These are phyloP conservation scores for Xestia xanthographa DNA, from an alignment of 2,888 invertebrate genomes.

Conservation along the genomic window DNA sequence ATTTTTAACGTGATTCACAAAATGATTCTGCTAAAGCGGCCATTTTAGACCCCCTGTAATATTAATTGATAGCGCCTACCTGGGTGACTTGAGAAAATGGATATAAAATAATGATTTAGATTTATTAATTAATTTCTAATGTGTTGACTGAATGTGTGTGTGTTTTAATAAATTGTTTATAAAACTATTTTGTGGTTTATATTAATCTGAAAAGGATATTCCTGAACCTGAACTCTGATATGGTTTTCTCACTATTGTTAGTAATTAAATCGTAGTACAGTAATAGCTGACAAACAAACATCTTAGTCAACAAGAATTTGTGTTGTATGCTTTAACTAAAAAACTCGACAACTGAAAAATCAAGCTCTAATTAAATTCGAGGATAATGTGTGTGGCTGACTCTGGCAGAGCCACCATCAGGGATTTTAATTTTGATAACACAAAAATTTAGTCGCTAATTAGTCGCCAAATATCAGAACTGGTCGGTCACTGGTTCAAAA, in stretches of 20 bases:
- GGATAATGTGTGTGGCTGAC: too few species aligned
- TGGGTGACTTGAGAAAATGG: not conserved
- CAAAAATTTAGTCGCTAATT: too few species aligned
- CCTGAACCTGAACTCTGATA: not conserved
- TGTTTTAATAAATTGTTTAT: constrained; percentile 34
- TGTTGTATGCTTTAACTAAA: too few species aligned
- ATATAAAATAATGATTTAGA: constrained; percentile 4
- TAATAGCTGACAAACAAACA: not conserved
- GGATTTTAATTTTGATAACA: too few species aligned
- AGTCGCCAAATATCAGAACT: too few species aligned
- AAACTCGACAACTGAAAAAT: too few species aligned
- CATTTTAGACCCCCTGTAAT: too few species aligned
- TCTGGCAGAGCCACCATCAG: too few species aligned
- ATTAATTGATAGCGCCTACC: not conserved
- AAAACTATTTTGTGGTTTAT: constrained; percentile 8
- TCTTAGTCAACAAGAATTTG: not conserved
- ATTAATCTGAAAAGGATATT: not conserved
- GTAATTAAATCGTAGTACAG: not conserved
- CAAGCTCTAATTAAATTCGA: too few species aligned
- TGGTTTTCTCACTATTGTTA: not conserved
- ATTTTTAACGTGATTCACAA: too few species aligned
- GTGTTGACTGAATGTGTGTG: constrained; percentile 32
- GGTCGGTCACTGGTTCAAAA: too few species aligned
- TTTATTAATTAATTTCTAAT: constrained; percentile 24
- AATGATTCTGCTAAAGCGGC: too few species aligned